Evolutionary conservation across 2,113 vertebrate genomes (phyloP).

Genomic region (Bambusicola thoracicus): DNA sequence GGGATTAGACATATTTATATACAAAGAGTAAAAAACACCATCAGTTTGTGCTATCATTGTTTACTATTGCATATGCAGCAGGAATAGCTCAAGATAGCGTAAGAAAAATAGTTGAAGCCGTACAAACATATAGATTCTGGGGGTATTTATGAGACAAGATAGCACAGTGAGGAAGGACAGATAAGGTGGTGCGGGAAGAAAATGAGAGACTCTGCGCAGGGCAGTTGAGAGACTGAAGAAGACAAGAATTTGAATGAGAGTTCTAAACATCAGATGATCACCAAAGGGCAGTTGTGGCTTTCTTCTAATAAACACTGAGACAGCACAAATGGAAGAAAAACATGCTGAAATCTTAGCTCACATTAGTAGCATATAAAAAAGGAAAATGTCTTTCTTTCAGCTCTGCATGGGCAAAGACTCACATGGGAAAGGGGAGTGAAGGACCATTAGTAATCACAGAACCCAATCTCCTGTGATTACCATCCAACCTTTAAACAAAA

Average conservation of each 20-base stretch:
- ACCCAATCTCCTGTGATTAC: conserved; percentile 49
- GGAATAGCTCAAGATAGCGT: conserved; percentile 29
- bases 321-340: background rate
- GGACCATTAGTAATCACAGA: conserved; percentile 45
- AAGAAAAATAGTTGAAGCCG: conserved; percentile 31
- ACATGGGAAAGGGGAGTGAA: conserved; percentile 10
- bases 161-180: conserved; percentile 27
- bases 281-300: background rate
- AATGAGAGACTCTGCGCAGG: conserved; percentile 2
- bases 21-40: conserved; percentile 18
- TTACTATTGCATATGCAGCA: conserved; percentile 40
- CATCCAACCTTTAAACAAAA: conserved; percentile 60
- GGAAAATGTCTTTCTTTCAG: background rate
- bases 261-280: conserved; percentile 4
- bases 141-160: conserved; percentile 49
- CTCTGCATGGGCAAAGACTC: conserved; percentile 20
- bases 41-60: conserved; percentile 26
- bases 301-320: background rate
- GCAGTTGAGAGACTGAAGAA: conserved; percentile 5
- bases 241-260: background rate
- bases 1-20: conserved; percentile 21
- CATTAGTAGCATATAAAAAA: background rate
- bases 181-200: conserved; percentile 37
- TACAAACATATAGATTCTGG: conserved; percentile 37
- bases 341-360: background rate